Evolutionary conservation across 1,140 invertebrate genomes (phyloP), one percentile per base, ranked within the genome.

Genomic region (Sipha flava): DNA sequence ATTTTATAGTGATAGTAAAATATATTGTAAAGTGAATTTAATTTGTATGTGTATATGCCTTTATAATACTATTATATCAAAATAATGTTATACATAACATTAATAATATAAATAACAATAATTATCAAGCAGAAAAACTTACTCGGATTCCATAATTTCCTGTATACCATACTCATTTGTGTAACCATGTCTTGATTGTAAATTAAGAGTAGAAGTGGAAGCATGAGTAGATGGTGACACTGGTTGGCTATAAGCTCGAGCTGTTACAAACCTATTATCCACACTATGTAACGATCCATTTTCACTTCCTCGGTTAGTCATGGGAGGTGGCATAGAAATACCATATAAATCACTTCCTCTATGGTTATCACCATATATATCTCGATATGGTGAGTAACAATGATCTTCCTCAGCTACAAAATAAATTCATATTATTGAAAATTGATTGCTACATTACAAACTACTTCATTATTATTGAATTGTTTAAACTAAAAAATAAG

Each of bases 331-430:
- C 52, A 77, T 77, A 14, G 47, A 57, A 37, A 77, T 77, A 23
- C 49, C 34, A 54, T 59, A 77, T n/a, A 77, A 43, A 43, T 77
- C 73, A 59, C 52, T 77, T 57, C 49, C 49, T 57, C 73, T 77
- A 21, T 34, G 73, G 40, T 40, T 77, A 40, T 77, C 73, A 52
- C 52, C 23, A 23, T 77, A 77, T 26, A 77, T 18, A 23, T 77
- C 73, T 59, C 73, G 34, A 59, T 79, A 75, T 12, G 81, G 57
- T 14, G 80, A 62, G n/a, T 80, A 45, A 31, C 81, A 79, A 79
- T 83, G 81, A 43, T 83, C 82, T 77, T 83, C 82, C 73, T 82
- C 82, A 6, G 82, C 82, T 83, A 80, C 26, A 62, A 73, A 2
- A 66, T 31, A n/a, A 59, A 62, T 14, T n/a, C n/a, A 54, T 70